These are phyloP conservation scores for Pitangus sulphuratus DNA, from an alignment of 2,797 vertebrate genomes.

Conservation along the genomic window DNA sequence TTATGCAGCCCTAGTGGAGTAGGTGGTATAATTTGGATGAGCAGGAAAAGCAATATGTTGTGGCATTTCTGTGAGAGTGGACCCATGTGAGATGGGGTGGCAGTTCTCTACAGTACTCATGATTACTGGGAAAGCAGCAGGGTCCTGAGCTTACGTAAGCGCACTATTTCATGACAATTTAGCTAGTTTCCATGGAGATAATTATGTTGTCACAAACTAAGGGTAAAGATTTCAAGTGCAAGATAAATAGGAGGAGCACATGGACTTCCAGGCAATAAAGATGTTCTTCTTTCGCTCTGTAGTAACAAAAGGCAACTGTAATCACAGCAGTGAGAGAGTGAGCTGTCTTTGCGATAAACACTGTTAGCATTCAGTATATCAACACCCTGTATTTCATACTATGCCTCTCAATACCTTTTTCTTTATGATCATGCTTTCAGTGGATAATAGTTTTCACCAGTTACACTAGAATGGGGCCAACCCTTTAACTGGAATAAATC, in stretches of 20 bases:
- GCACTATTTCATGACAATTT: conserved; percentile 26
- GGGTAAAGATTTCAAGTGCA: conserved; percentile 39
- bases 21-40: background rate
- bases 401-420: conserved; percentile 47
- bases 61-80: background rate
- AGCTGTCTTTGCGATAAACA: conserved; percentile 28
- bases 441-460: conserved; percentile 51
- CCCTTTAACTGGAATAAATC: conserved; percentile 38
- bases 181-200: conserved; percentile 61
- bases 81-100: rapidly evolving
- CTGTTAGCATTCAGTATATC: conserved; percentile 34
- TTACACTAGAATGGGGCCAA: conserved; percentile 36
- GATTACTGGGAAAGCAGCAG: background rate
- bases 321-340: conserved; percentile 26
- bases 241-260: conserved; percentile 50
- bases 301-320: conserved; percentile 52
- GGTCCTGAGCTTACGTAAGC: background rate
- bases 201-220: conserved; percentile 58
- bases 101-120: background rate
- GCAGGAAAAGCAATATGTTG: background rate
- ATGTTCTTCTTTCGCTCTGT: conserved; percentile 10
- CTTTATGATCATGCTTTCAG: conserved; percentile 44
- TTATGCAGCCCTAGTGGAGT: background rate
- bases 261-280: conserved; percentile 45
- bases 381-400: conserved; percentile 32